Conservation (phyloP, 2,888 invertebrate species). For the Acrocera orbiculus region DNA sequence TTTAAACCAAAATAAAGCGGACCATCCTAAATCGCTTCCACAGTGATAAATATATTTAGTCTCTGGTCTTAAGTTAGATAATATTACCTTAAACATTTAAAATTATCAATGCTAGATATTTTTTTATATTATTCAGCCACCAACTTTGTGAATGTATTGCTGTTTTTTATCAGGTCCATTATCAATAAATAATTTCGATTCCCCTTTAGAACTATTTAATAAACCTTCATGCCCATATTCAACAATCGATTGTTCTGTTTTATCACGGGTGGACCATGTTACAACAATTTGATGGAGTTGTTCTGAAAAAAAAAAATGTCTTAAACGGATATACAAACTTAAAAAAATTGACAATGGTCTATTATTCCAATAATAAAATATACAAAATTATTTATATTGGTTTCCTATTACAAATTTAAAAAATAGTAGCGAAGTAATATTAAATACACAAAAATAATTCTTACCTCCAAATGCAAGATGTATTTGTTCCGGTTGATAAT, state of each 20-base stretch:
- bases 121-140: not conserved
- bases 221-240: constrained; percentile 53
- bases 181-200: constrained; percentile 48
- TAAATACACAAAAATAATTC: too few species aligned
- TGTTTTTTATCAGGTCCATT: constrained; percentile 44
- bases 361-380: too few species aligned
- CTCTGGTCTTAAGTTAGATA: constrained; percentile 41
- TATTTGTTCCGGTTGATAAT: constrained; percentile 48
- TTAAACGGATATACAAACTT: too few species aligned
- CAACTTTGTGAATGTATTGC: constrained; percentile 65
- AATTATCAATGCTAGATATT: not conserved
- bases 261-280: constrained; percentile 65
- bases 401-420: constrained; percentile 3
- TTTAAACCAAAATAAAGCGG: constrained; percentile 55
- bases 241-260: constrained; percentile 47
- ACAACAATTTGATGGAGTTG: constrained; percentile 51
- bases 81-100: constrained; percentile 20
- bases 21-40: constrained; percentile 69
- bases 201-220: constrained; percentile 37
- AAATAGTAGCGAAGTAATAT: not conserved
- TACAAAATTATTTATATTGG: too few species aligned
- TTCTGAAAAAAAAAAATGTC: constrained; percentile 39
- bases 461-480: constrained; percentile 47
- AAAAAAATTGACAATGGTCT: too few species aligned
- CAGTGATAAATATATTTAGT: constrained; percentile 63